These are phyloP conservation scores for Phyllostomus hastatus DNA, from an alignment of 2,113 vertebrate species.

Conservation along the genomic window DNA sequence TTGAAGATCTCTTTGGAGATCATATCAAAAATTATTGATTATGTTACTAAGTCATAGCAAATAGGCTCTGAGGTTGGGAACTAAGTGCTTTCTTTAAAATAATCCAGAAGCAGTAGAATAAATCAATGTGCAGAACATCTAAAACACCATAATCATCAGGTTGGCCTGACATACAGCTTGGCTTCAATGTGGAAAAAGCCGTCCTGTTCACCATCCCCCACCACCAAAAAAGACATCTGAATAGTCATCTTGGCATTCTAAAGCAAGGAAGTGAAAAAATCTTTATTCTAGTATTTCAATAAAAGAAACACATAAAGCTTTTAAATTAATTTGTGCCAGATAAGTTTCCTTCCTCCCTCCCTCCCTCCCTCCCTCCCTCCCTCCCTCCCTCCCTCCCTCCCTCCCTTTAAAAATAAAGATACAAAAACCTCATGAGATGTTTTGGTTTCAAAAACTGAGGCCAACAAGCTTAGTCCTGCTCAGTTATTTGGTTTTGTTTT, in stretches of 20 bases:
- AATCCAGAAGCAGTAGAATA: constrained; percentile 46
- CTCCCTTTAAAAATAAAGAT: neutral
- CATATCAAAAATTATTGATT: constrained; percentile 66
- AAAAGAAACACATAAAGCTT: neutral
- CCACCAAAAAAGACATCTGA: neutral
- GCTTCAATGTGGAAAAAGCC: constrained; percentile 58
- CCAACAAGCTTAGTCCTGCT: neutral
- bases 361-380: too few relatives aligned
- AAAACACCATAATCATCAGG: constrained; percentile 5
- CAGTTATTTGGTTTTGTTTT: neutral
- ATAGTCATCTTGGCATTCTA: constrained; percentile 20
- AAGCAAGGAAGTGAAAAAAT: constrained; percentile 30
- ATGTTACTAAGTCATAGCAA: constrained; percentile 47
- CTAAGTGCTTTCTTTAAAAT: constrained; percentile 66
- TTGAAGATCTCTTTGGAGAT: constrained; percentile 59
- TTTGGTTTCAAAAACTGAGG: neutral
- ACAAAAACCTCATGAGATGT: neutral
- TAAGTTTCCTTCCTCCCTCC: too few relatives aligned
- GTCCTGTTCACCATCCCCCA: too few relatives aligned
- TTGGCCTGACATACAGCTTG: constrained; percentile 27
- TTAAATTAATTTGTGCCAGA: neutral
- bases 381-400: too few relatives aligned
- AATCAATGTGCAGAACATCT: constrained; percentile 57
- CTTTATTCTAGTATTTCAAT: constrained; percentile 26
- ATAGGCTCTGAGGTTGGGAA: constrained; percentile 55